Evolutionary conservation across 2,113 vertebrate species (phyloP).

Genomic region (Chaenogobius annularis): DNA sequence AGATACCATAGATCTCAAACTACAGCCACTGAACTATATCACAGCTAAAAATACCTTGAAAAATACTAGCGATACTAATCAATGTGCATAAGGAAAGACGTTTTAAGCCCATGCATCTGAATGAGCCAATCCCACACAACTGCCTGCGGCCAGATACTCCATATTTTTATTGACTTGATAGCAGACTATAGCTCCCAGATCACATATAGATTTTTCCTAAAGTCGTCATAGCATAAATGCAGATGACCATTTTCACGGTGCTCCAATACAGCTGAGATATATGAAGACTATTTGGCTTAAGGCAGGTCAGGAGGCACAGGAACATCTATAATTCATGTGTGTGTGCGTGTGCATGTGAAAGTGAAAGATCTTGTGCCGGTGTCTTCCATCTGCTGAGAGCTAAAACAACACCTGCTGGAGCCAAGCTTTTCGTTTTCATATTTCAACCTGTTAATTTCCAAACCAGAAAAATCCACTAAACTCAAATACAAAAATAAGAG

Average conservation of each 20-base stretch:
- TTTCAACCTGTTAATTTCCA: slow-evolving; percentile 80
- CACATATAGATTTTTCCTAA: slow-evolving; percentile 58
- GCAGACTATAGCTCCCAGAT: slow-evolving; percentile 26
- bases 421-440: slow-evolving; percentile 60
- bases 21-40: neutral
- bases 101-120: slow-evolving; percentile 3
- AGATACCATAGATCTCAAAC: neutral
- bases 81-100: neutral
- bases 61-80: neutral
- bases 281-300: slow-evolving; percentile 53
- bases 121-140: slow-evolving; percentile 21
- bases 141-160: slow-evolving; percentile 13
- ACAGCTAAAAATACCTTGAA: neutral
- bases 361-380: slow-evolving; percentile 16
- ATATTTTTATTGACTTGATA: slow-evolving; percentile 16
- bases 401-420: slow-evolving; percentile 64
- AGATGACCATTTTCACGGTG: slow-evolving; percentile 51
- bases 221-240: slow-evolving; percentile 51
- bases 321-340: slow-evolving; percentile 64
- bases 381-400: slow-evolving; percentile 21
- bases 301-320: slow-evolving; percentile 56
- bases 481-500: slow-evolving; percentile 84
- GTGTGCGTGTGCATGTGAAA: slow-evolving; percentile 13
- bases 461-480: slow-evolving; percentile 74
- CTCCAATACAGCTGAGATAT: slow-evolving; percentile 48